These are phyloP conservation scores for Manis crassicaudata DNA, from an alignment of 2,797 vertebrate species.

Conservation along the genomic window DNA sequence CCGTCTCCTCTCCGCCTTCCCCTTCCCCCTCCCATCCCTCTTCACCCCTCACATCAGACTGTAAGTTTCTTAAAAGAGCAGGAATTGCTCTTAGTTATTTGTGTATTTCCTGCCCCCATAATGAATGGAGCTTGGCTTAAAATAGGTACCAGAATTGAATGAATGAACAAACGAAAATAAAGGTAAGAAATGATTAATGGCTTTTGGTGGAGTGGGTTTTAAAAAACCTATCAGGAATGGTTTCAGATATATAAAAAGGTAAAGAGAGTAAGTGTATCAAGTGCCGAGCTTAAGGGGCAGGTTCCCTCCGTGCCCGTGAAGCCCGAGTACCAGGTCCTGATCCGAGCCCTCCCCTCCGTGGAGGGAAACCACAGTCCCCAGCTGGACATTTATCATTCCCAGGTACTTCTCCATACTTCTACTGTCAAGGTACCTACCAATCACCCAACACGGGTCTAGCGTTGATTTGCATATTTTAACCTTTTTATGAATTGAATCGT, in stretches of 20 bases:
- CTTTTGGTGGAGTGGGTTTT: background rate
- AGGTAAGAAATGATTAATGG: background rate
- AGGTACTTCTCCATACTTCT: background rate
- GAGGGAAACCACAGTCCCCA: background rate
- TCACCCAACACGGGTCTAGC: fast-evolving
- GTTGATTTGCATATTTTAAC: background rate
- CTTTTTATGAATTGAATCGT: background rate
- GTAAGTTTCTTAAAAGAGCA: background rate
- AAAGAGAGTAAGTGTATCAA: background rate
- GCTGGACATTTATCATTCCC: fast-evolving
- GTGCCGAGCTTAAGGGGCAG: background rate
- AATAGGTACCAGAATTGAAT: background rate
- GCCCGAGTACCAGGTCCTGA: fast-evolving
- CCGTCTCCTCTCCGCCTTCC: no score
- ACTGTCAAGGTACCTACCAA: background rate
- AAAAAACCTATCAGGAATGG: background rate
- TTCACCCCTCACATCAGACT: background rate
- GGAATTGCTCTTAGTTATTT: background rate
- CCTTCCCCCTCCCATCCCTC: background rate
- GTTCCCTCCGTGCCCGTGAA: background rate
- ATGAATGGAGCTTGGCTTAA: background rate
- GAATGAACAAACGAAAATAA: background rate
- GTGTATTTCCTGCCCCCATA: background rate
- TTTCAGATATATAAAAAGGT: background rate
- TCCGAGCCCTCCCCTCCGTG: background rate